These are phyloP conservation scores for Anolis apletophallus DNA, from an alignment of 2,797 vertebrate species.

Conservation along the genomic window DNA sequence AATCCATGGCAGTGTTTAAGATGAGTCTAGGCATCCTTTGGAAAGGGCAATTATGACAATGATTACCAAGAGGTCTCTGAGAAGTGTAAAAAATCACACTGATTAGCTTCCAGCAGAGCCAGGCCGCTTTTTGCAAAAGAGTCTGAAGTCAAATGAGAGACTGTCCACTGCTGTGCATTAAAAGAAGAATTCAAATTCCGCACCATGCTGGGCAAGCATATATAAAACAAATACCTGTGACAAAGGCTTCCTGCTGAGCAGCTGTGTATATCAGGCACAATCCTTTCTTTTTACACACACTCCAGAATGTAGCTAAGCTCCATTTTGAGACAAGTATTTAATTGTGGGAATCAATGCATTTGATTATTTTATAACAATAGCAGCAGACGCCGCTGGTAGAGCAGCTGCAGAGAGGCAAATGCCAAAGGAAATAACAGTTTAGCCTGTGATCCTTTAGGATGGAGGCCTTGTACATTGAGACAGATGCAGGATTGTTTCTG, in stretches of 20 bases:
- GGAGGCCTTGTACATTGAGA: background rate
- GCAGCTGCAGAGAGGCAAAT: constrained; percentile 41
- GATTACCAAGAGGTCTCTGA: constrained; percentile 69
- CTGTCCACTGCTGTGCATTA: constrained; percentile 63
- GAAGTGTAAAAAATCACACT: constrained; percentile 72
- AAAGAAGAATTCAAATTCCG: constrained; percentile 68
- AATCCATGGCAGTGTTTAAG: constrained; percentile 57
- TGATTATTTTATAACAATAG: constrained; percentile 38
- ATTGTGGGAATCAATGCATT: constrained; percentile 10
- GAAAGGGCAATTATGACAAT: constrained; percentile 51
- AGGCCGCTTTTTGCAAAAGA: constrained; percentile 67
- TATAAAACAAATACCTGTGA: constrained; percentile 61
- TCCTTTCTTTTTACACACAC: constrained; percentile 19
- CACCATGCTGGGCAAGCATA: constrained; percentile 41
- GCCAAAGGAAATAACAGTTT: constrained; percentile 26
- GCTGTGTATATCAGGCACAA: constrained; percentile 6
- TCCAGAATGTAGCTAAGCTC: constrained; percentile 39
- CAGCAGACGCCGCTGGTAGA: constrained; percentile 40
- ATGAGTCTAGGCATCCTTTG: constrained; percentile 36
- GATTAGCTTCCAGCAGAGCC: constrained; percentile 75
- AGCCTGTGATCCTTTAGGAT: constrained; percentile 27
- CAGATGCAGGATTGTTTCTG: constrained; percentile 17
- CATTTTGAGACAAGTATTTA: constrained; percentile 32
- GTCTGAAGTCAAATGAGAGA: constrained; percentile 61
- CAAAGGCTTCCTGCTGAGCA: constrained; percentile 49